phyloP scores from a whole-genome alignment of 2,113 vertebrate species.

The Actinemys pallida region DNA sequence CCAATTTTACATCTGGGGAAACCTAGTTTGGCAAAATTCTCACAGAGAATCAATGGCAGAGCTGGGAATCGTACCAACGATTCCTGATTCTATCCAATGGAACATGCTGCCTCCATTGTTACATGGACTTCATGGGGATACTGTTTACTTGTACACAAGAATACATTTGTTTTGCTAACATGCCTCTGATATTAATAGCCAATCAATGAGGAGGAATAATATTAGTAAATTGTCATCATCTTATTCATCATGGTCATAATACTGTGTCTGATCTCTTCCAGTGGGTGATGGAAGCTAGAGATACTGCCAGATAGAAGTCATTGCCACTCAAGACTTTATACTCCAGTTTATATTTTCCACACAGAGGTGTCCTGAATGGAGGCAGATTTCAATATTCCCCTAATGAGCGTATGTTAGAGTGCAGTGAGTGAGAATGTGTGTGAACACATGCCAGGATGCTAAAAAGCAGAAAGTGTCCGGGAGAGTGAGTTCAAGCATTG shows the following conservation, averaged over 20 bases:
- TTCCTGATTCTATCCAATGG: background rate
- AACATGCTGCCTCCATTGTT: background rate
- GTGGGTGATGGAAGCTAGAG: conserved; percentile 48
- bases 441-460: background rate
- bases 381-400: background rate
- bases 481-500: background rate
- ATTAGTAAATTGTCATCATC: background rate
- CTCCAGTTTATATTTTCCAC: background rate
- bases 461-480: background rate
- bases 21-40: background rate
- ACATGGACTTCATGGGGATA: background rate
- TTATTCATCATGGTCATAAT: background rate
- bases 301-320: conserved; percentile 14
- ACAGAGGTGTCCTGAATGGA: background rate
- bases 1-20: background rate
- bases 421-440: background rate
- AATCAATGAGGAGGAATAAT: background rate
- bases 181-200: background rate
- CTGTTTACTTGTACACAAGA: background rate
- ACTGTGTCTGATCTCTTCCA: conserved; percentile 13
- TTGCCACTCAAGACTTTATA: conserved; percentile 51
- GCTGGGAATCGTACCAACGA: background rate
- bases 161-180: background rate
- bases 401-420: background rate
- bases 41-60: background rate